Evolutionary conservation across 2,113 vertebrate species (phyloP).

Genomic region (Mobula hypostoma): DNA sequence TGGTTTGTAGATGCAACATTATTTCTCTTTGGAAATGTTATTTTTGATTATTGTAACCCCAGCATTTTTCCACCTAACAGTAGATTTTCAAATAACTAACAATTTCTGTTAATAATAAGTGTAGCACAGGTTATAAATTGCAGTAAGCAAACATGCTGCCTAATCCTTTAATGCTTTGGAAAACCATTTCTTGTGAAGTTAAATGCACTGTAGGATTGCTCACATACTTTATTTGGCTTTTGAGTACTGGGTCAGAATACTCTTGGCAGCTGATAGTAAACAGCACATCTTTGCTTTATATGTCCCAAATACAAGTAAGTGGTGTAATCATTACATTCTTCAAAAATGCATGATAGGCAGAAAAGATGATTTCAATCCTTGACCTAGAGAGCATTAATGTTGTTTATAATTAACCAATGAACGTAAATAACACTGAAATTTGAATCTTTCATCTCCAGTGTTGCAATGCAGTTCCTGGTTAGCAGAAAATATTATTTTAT

Average conservation of each 20-base stretch:
- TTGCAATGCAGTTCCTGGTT: background rate
- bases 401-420: background rate
- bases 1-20: background rate
- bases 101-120: background rate
- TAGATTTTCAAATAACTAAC: background rate
- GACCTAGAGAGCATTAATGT: background rate
- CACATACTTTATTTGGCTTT: conserved; percentile 1
- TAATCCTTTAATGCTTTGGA: background rate
- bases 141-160: background rate
- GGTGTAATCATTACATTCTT: background rate
- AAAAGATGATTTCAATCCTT: background rate
- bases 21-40: background rate
- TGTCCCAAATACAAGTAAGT: background rate
- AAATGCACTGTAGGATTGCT: background rate
- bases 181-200: background rate
- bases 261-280: background rate
- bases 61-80: background rate
- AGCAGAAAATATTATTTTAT: background rate
- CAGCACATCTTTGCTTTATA: background rate
- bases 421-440: background rate
- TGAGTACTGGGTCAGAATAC: background rate
- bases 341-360: background rate
- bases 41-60: background rate
- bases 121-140: background rate
- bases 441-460: background rate